Conservation (phyloP, 2,797 vertebrate genomes). For the Parambassis ranga region DNA sequence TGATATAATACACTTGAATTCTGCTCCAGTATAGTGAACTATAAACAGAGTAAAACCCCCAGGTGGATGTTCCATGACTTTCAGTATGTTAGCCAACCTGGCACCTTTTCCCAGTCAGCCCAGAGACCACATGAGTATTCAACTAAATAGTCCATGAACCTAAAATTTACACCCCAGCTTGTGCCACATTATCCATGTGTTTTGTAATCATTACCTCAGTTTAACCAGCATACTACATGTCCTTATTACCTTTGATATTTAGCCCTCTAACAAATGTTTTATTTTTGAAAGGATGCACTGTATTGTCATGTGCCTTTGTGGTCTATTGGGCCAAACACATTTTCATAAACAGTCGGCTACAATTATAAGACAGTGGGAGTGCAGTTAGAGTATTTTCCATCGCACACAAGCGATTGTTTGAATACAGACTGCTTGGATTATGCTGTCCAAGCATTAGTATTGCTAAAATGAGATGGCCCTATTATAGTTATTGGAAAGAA, state of each 20-base stretch:
- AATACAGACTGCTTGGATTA: slow-evolving; percentile 7
- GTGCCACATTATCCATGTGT: slow-evolving; percentile 13
- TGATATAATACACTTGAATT: not conserved
- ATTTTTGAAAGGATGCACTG: slow-evolving; percentile 31
- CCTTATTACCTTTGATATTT: slow-evolving; percentile 28
- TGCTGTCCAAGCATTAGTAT: slow-evolving; percentile 5
- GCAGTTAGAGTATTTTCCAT: slow-evolving; percentile 3
- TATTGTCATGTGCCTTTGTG: not conserved
- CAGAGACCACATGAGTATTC: slow-evolving; percentile 8
- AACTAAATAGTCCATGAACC: not conserved
- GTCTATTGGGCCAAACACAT: not conserved
- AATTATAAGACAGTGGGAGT: not conserved
- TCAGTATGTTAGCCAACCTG: not conserved
- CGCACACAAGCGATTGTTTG: too few species aligned
- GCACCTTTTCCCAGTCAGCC: not conserved
- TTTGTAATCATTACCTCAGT: slow-evolving; percentile 15
- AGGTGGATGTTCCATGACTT: not conserved
- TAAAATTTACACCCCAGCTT: too few species aligned
- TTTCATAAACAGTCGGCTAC: not conserved
- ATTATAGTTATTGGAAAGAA: too few species aligned
- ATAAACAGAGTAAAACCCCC: not conserved
- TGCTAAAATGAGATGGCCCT: slow-evolving; percentile 1
- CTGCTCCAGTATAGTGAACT: not conserved
- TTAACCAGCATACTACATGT: slow-evolving; percentile 9
- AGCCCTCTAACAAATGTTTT: slow-evolving; percentile 18